Base-by-base conservation (phyloP, 2,113 vertebrate genomes). In the Pseudopodoces humilis region DNA sequence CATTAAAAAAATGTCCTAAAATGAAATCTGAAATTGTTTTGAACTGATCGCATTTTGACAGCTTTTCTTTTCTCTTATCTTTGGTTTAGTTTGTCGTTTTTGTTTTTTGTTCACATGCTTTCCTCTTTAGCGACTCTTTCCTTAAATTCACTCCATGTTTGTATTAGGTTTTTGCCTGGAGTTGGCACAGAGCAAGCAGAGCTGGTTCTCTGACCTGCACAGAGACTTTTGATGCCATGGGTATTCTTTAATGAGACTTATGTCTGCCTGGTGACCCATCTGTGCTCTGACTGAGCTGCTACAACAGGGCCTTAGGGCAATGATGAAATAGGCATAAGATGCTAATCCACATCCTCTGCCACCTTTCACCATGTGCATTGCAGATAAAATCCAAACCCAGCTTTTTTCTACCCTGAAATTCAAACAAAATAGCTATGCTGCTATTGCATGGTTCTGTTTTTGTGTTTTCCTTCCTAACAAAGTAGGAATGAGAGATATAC, bases 191-290 rank as follows among this genome's bases (percentile, higher is more conserved):
- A 62, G 50, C 67, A 63, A 50, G 67, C 65, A 86, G 81, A 88
- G 72, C 83, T 78, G 62, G 28, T 76, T 93, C 71, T 96, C 76
- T 92, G 80, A 94, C 93, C 94, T 93, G 92, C 80, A 30, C 1
- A 39, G 74, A 60, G 85, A 90, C 72, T 92, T 92, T 53, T 83
- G 74, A 49, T 92, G 79, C 85, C 59, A 88, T 2, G 16, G 41
- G 53, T 93, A 15, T 86, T 76, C 76, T 96, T 94, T 92, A 93
- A 86, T 78, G 93, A 95, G 86, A 84, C 77, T 88, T 96, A 17
- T 46, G 69, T 80, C 44, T 92, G 83, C 79, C 79, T 2, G 0
- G 53, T 84, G 90, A 93, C 85, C 88, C 86, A 49, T 92, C 88
- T 82, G 80, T 83, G 82, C 68, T 88, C 75, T 49, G 41, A 25